A percentile compares a stretch with the other conserved stretches of the same genome.
phyloP scores from a whole-genome alignment of 2,113 vertebrate genomes.

The Entosphenus tridentatus region DNA sequence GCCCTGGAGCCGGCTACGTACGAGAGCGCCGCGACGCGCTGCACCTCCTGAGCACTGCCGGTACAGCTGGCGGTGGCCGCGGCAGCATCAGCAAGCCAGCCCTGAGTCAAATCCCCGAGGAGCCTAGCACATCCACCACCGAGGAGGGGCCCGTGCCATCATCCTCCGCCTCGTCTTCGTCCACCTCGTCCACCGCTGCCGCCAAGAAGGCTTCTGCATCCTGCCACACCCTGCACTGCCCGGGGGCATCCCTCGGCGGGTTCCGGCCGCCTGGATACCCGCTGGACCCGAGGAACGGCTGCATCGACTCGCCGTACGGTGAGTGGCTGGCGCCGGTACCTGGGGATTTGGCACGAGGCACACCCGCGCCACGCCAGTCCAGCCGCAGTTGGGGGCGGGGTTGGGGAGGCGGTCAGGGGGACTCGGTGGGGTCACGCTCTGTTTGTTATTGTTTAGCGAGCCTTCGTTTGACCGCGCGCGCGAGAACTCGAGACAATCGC shows the following conservation, averaged over 20 bases:
- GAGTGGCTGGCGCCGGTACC: neutral
- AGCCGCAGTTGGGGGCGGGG: too few species aligned
- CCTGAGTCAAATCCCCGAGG: conserved; percentile 1
- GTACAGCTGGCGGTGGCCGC: too few species aligned
- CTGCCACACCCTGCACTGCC: neutral
- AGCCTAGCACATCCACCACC: conserved; percentile 1
- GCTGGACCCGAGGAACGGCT: conserved; percentile 1
- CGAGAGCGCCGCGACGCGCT: conserved; percentile 1
- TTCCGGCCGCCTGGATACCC: neutral
- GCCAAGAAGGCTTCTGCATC: too few species aligned
- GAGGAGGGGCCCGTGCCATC: neutral
- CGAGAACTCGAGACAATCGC: too few species aligned
- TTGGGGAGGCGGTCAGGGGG: too few species aligned
- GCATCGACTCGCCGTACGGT: conserved; percentile 2
- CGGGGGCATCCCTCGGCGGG: neutral
- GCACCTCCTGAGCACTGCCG: too few species aligned
- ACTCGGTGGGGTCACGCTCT: too few species aligned
- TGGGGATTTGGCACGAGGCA: too few species aligned
- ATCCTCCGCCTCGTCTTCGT: neutral
- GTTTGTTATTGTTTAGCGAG: too few species aligned
- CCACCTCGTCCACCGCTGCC: neutral
- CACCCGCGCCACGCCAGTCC: too few species aligned
- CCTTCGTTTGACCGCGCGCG: too few species aligned
- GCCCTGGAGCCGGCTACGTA: neutral
- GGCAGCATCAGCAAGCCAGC: neutral